phyloP scores from a whole-genome alignment of 2,113 vertebrate species.

The Gymnogyps californianus region DNA sequence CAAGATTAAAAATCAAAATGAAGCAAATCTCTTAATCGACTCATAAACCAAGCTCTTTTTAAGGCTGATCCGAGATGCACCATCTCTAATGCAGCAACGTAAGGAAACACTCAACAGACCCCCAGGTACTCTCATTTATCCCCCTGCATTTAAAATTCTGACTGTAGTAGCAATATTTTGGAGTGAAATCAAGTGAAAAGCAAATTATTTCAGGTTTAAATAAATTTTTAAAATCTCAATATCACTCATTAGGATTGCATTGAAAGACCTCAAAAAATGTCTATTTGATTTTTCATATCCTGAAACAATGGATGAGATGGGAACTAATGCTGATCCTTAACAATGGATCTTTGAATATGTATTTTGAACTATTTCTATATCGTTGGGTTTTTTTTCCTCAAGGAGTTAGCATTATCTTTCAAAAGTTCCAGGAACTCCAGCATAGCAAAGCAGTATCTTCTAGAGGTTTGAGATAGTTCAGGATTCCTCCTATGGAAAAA shows the following conservation, averaged over 20 bases:
- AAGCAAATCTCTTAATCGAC: neutral
- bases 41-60: neutral
- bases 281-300: neutral
- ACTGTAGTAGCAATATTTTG: neutral
- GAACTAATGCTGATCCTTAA: neutral
- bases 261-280: neutral
- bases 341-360: neutral
- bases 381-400: neutral
- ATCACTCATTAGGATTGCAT: neutral
- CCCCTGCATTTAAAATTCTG: neutral
- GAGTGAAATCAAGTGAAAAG: neutral
- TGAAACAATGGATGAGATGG: neutral
- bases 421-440: neutral
- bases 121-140: neutral
- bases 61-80: neutral
- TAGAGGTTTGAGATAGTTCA: neutral
- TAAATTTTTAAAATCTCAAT: fast-evolving
- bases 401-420: neutral
- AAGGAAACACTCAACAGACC: neutral
- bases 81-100: neutral
- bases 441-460: neutral
- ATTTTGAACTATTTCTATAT: neutral
- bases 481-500: neutral
- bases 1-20: neutral
- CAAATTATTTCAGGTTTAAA: neutral